Evolutionary conservation across 2,113 vertebrate genomes (phyloP), one percentile per base, ranked within the genome.

Genomic region (Corydoras sp.): DNA sequence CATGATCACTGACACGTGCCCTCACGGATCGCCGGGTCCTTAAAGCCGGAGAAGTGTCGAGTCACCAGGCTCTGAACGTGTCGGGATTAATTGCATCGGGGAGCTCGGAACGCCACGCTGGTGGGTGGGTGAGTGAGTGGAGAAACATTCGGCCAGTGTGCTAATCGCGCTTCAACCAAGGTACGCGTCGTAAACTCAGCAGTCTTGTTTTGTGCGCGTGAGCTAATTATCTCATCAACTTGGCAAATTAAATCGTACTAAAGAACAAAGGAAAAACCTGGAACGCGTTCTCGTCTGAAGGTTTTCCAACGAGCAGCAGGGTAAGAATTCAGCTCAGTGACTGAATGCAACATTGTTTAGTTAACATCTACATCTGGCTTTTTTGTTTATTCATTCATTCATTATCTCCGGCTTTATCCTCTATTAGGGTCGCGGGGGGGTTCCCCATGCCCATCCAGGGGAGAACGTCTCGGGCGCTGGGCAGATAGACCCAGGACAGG

Each of bases 21-120:
- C 13, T 53, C 50, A 6, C 4, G 58, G 58, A 32, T 70, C 58
- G 29, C 9, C n/a, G 58, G 48, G n/a, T 61, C 51, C 48, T 61
- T 30, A 62, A 62, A 53, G 58, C 9, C 14, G 8, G 54, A 67
- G 31, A n/a, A 51, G 35, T 48, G 69, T 35, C 3, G 15, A 58
- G 15, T 72, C 15, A 15, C 50, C 50, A 63, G 29, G 31, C 69
- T 71, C 35, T 4, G 56, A 60, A 58, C 12, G 62, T 54, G 62
- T 65, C 69, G 62, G 69, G 30, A 13, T 54, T 71, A 71, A 71
- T 71, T 71, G 59, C 31, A 18, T 32, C 31, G 9, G 59, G 58
- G 69, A 62, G 31, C 24, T n/a, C 68, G 56, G 74, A 60, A 78
- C 77, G 70, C 78, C 67, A 9, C 58, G 81, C 69, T 75, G 77